These are phyloP conservation scores for Tympanuchus pallidicinctus DNA, from an alignment of 2,113 vertebrate species.

Conservation along the genomic window DNA sequence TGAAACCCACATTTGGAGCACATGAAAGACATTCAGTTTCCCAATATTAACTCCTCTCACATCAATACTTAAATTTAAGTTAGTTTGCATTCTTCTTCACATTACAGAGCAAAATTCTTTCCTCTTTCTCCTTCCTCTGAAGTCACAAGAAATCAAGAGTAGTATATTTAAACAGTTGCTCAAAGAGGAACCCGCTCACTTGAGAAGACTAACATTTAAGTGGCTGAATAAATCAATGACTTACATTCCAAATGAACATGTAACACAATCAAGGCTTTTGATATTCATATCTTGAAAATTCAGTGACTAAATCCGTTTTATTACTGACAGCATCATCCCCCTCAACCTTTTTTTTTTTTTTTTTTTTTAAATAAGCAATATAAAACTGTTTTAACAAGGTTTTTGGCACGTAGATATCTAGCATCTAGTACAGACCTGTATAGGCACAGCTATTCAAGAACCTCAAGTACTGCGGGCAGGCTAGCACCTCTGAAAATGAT, in stretches of 20 bases:
- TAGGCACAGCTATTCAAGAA: background rate
- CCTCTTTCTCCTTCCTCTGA: background rate
- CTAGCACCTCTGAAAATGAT: background rate
- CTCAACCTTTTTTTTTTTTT: background rate
- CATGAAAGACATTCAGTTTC: slow-evolving; percentile 47
- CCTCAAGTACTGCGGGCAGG: background rate
- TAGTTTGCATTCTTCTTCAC: background rate
- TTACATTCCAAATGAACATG: slow-evolving; percentile 43
- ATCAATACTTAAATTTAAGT: slow-evolving; percentile 42
- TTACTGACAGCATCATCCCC: background rate
- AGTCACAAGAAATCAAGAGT: slow-evolving; percentile 2
- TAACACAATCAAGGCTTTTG: slow-evolving; percentile 22
- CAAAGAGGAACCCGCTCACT: background rate
- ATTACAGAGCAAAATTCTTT: background rate
- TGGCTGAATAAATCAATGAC: slow-evolving; percentile 35
- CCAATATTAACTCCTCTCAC: slow-evolving; percentile 29
- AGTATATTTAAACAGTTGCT: background rate
- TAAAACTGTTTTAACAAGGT: background rate
- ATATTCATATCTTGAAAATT: slow-evolving; percentile 21
- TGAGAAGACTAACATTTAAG: slow-evolving; percentile 2
- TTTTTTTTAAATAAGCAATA: background rate
- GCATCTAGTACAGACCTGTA: background rate
- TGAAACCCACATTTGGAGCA: slow-evolving; percentile 35
- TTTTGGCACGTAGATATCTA: background rate
- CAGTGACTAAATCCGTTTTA: slow-evolving; percentile 21